Evolutionary conservation across 2,888 invertebrate genomes (phyloP).

Genomic region (Cheilosia scutellata): DNA sequence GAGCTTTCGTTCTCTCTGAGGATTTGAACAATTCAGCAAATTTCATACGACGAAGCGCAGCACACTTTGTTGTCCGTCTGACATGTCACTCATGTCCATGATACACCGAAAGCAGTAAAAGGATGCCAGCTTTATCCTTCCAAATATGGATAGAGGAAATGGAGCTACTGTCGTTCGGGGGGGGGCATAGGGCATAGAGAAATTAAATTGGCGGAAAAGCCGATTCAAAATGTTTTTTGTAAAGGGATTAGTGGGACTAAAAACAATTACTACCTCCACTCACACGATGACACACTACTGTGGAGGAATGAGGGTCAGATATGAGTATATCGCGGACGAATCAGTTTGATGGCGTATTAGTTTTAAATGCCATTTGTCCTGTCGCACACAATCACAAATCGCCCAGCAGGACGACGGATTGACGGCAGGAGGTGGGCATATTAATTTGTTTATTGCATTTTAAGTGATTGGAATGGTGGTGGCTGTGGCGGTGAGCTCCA

Average conservation of each 20-base stretch:
- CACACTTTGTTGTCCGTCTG: constrained; percentile 68
- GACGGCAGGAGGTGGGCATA: constrained; percentile 26
- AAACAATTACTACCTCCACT: constrained; percentile 69
- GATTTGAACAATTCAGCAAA: constrained; percentile 74
- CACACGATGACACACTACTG: constrained; percentile 15
- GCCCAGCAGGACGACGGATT: background rate
- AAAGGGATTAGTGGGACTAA: constrained; percentile 73
- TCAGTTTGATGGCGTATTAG: constrained; percentile 69
- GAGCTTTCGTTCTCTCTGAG: constrained; percentile 51
- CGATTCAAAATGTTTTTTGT: constrained; percentile 74
- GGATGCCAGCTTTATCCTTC: constrained; percentile 49
- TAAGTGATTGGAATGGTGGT: constrained; percentile 76
- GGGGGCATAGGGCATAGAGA: constrained; percentile 50
- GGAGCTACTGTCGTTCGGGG: background rate
- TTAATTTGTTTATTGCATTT: constrained; percentile 79
- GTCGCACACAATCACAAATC: constrained; percentile 44
- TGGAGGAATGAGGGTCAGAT: background rate
- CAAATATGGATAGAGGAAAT: constrained; percentile 7
- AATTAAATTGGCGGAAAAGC: constrained; percentile 75
- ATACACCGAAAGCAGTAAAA: constrained; percentile 48
- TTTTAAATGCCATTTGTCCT: constrained; percentile 63
- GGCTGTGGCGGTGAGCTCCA: constrained; percentile 7
- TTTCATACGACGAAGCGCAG: constrained; percentile 62
- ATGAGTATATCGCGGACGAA: constrained; percentile 56
- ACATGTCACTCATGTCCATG: constrained; percentile 68